A percentile compares a stretch with the other conserved stretches of the same genome.
Conservation (phyloP, 2,797 vertebrate genomes). For the Coendou prehensilis region DNA sequence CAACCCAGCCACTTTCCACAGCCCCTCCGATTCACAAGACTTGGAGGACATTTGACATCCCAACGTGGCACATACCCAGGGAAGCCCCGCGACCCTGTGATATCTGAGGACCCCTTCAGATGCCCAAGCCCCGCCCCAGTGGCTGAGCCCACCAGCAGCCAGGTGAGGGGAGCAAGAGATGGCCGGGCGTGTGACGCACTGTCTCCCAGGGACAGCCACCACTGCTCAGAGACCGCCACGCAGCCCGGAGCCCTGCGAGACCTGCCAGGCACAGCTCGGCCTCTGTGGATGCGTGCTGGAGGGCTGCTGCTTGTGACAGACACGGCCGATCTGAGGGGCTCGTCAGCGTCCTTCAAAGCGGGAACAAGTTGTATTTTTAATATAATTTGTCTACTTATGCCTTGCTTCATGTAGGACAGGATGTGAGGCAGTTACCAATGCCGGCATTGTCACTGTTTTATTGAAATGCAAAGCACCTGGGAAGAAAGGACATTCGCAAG, state of each 20-base stretch:
- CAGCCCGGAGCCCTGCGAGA: not conserved
- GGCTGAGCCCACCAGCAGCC: not conserved
- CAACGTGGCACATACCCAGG: not conserved
- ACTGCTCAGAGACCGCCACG: not conserved
- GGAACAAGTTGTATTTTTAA: constrained; percentile 21
- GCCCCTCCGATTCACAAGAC: not conserved
- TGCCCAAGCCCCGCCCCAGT: not conserved
- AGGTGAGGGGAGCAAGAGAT: not conserved
- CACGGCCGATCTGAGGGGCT: constrained; percentile 16
- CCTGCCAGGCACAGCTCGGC: constrained; percentile 3
- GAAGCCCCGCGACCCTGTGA: not conserved
- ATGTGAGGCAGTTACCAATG: constrained; percentile 15
- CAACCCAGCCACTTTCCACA: not conserved
- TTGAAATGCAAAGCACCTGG: constrained; percentile 57
- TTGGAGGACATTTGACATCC: not conserved
- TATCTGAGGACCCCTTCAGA: not conserved
- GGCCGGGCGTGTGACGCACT: not conserved
- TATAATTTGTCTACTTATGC: constrained; percentile 14
- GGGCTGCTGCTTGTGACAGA: constrained; percentile 55
- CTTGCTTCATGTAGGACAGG: constrained; percentile 11
- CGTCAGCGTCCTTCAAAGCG: constrained; percentile 1
- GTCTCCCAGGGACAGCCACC: not conserved
- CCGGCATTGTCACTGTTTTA: not conserved
- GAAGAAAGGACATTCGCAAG: not conserved
- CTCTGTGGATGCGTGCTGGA: not conserved